A percentile compares a stretch with the other conserved stretches of the same genome.
Conservation (phyloP, 2,113 vertebrate genomes). For the human (Homo sapiens) region DNA sequence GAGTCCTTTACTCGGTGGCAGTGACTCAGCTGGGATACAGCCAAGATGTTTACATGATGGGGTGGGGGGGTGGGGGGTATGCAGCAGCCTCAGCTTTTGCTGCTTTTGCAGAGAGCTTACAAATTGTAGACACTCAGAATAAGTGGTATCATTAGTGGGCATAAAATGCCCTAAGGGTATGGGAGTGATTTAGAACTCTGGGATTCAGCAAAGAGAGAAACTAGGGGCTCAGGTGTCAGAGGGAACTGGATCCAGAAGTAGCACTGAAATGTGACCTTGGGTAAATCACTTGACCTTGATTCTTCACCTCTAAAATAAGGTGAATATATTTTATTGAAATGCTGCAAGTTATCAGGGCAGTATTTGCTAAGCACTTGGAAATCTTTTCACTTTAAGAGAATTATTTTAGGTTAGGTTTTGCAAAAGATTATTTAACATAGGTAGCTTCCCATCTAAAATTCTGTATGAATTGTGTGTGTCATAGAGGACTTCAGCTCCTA, state of each 20-base stretch:
- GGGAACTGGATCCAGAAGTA: neutral
- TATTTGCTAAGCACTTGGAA: slow-evolving; percentile 37
- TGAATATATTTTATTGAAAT: slow-evolving; percentile 43
- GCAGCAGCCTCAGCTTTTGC: neutral
- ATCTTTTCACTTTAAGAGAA: slow-evolving; percentile 23
- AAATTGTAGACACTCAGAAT: slow-evolving; percentile 58
- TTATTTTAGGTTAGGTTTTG: slow-evolving; percentile 48
- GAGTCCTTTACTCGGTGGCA: slow-evolving; percentile 13
- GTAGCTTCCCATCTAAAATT: slow-evolving; percentile 29
- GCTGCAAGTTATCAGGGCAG: neutral
- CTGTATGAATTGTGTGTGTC: slow-evolving; percentile 11
- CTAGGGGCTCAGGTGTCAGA: slow-evolving; percentile 40
- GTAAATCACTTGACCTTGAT: slow-evolving; percentile 50
- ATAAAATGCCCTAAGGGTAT: slow-evolving; percentile 40
- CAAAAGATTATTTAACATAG: slow-evolving; percentile 26
- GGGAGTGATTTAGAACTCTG: slow-evolving; percentile 32
- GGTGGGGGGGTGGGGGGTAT: neutral
- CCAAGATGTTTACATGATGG: slow-evolving; percentile 39
- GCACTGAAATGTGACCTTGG: slow-evolving; percentile 41
- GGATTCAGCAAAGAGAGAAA: slow-evolving; percentile 5
- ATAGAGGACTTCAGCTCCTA: neutral
- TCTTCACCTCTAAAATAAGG: slow-evolving; percentile 52
- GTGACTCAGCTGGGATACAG: slow-evolving; percentile 44
- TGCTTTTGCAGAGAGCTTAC: slow-evolving; percentile 56
- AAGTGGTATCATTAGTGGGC: slow-evolving; percentile 59